Evolutionary conservation across 2,888 invertebrate genomes (phyloP).

Genomic region (Mythimna impura): DNA sequence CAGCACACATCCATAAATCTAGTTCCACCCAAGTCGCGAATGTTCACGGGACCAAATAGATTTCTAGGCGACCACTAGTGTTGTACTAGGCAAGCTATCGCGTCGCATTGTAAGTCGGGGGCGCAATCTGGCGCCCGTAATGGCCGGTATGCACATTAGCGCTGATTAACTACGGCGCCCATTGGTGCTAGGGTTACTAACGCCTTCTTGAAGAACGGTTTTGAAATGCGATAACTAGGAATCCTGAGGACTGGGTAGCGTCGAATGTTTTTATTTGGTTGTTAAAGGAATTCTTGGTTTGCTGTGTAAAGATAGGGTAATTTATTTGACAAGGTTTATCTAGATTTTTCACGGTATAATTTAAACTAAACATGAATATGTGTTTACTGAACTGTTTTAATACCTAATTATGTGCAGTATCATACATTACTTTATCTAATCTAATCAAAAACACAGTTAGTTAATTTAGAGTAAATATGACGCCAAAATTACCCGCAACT

Average conservation of each 20-base stretch:
- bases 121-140: conserved; percentile 68
- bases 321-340: too few species aligned
- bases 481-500: too few species aligned
- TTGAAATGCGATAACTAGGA: conserved; percentile 4
- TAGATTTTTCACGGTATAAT: too few species aligned
- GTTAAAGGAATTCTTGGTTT: neutral
- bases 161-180: conserved; percentile 66
- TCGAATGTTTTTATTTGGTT: neutral
- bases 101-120: conserved; percentile 45
- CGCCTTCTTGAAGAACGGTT: neutral
- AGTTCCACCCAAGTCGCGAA: neutral
- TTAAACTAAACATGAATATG: too few species aligned
- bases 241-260: neutral
- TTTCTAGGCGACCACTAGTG: conserved; percentile 19
- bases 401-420: too few species aligned
- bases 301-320: neutral
- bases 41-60: conserved; percentile 24
- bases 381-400: too few species aligned
- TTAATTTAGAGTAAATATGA: too few species aligned
- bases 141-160: conserved; percentile 70
- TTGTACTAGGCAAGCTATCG: conserved; percentile 40
- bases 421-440: too few species aligned
- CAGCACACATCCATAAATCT: neutral
- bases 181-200: conserved; percentile 51
- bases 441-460: too few species aligned